Conservation (phyloP, 2,113 vertebrate species). For the Jacana jacana region DNA sequence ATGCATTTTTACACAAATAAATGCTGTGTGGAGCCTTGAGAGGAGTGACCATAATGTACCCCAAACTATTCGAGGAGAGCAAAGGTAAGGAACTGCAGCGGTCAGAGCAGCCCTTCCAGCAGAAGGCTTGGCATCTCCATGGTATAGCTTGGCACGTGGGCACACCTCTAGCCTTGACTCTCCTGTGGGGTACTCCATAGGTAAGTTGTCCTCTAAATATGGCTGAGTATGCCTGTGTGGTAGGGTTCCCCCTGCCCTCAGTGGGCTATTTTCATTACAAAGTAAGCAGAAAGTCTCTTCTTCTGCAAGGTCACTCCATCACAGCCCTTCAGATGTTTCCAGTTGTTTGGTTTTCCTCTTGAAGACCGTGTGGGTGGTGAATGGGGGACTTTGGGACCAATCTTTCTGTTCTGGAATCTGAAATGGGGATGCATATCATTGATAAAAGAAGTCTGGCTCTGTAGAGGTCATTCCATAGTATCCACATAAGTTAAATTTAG, state of each 20-base stretch:
- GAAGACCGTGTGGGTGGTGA: background rate
- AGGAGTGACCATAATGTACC: rapidly evolving
- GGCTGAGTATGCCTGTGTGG: background rate
- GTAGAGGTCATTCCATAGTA: conserved; percentile 55
- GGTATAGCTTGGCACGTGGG: background rate
- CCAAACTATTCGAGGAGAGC: background rate
- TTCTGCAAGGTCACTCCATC: background rate
- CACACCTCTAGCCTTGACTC: background rate
- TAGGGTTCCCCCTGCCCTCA: rapidly evolving
- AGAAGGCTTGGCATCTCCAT: background rate
- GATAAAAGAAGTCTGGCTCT: background rate
- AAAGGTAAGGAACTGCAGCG: background rate
- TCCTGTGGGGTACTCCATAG: background rate
- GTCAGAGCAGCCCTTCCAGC: background rate
- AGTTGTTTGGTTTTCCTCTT: background rate
- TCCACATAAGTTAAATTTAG: conserved; percentile 43
- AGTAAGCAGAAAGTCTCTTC: background rate
- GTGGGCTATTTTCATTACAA: background rate
- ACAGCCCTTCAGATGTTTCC: background rate
- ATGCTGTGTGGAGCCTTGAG: background rate
- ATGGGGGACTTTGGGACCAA: background rate
- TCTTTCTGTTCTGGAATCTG: background rate
- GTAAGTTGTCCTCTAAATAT: conserved; percentile 9
- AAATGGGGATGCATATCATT: background rate
- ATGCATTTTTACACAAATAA: background rate